A percentile compares a stretch with the other conserved stretches of the same genome.
These are phyloP conservation scores for Danio albolineatus DNA, from an alignment of 2,797 vertebrate species.

Conservation along the genomic window DNA sequence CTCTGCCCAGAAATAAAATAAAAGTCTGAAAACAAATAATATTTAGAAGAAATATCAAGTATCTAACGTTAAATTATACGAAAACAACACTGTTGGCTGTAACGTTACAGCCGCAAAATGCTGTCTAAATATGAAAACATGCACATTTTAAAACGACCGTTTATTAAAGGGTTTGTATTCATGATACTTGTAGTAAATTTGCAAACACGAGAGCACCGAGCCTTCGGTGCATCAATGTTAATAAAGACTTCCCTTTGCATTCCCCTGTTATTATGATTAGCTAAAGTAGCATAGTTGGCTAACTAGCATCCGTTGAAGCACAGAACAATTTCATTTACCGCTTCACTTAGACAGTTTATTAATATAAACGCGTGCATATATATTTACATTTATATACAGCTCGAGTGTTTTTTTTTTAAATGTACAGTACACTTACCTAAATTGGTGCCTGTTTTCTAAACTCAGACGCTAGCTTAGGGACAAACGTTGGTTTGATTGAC, in stretches of 20 bases:
- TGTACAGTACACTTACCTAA: conserved; percentile 12
- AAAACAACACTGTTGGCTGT: not conserved
- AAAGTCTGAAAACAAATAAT: not conserved
- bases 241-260: not conserved
- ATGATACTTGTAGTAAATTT: not conserved
- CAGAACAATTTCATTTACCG: not conserved
- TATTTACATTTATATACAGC: not conserved
- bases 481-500: conserved; percentile 39
- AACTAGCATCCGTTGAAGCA: conserved; percentile 8
- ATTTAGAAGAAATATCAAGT: not conserved
- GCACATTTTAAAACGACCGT: not conserved
- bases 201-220: not conserved
- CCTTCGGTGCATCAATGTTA: not conserved
- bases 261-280: conserved; percentile 22
- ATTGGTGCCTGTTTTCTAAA: conserved; percentile 20
- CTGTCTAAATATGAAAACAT: not conserved
- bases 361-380: not conserved
- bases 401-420: not conserved
- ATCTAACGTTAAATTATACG: not conserved
- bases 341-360: not conserved
- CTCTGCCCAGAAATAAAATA: not conserved
- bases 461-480: conserved; percentile 17
- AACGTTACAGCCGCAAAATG: not conserved
- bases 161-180: not conserved
- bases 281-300: conserved; percentile 37